Base-by-base conservation (phyloP, 2,113 vertebrate genomes). In the Notechis scutatus region DNA sequence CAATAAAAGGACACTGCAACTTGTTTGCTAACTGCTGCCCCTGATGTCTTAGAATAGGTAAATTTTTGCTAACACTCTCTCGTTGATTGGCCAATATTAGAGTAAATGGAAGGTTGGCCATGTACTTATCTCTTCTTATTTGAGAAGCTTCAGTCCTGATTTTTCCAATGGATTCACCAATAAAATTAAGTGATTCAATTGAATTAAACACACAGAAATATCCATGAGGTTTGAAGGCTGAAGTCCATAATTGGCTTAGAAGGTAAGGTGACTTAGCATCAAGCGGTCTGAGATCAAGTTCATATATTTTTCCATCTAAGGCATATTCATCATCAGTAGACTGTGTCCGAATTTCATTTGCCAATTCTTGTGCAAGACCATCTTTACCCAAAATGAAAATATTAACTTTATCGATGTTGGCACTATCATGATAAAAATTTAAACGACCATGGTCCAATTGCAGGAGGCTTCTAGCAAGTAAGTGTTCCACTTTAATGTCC, bases 161-260 rank as follows among this genome's bases (percentile, higher is more conserved):
- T 97, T 99, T 98, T 94, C 98, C 98, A 95, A 99, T 98, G 94
- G 99, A 99, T 39, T 99, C 99, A 9, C 99, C 99, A 92, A 99
- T 98, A 95, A 98, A 99, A 98, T 98, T 99, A 90, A 99, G 98
- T 24, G 99, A 99, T 96, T 99, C 99, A 91, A 99, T 99, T 61
- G 99, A 99, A 96, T 98, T 99, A 97, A 99, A 99, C 6, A 99
- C 99, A 86, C 99, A 99, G 94, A 99, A 99, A 97, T 98, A 99
- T 94, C 99, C 99, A 0, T 99, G 99, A 42, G 99, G 99, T 96
- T 99, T 99, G 97, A 99, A 99, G 59, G 98, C 95, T 52, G 98
- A 97, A 92, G 98, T 97, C 99, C 99, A 99, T 20, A 99, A 98
- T 3, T 99, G 98, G 97, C 98, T 99, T 96, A 98, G 98, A 95